Evolutionary conservation across 2,113 vertebrate genomes (phyloP).

Genomic region (Noctilio leporinus): DNA sequence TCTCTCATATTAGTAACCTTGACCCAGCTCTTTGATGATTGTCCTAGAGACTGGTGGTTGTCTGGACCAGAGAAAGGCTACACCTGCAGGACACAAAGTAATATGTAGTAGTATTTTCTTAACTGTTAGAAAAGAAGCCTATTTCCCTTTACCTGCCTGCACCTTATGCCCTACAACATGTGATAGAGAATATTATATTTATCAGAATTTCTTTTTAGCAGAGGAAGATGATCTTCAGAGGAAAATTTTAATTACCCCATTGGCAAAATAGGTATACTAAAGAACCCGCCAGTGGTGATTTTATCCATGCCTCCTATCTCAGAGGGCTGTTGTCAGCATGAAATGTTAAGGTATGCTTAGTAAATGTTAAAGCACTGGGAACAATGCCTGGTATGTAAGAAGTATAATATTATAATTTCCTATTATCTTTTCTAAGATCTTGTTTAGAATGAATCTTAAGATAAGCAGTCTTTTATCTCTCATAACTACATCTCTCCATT

Average conservation of each 20-base stretch:
- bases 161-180: not conserved
- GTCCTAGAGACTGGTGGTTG: not conserved
- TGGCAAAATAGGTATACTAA: not conserved
- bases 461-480: not conserved
- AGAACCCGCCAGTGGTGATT: not conserved
- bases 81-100: not conserved
- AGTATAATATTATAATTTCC: not conserved
- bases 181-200: not conserved
- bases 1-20: not conserved
- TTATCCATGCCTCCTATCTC: not conserved
- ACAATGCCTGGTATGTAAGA: not conserved
- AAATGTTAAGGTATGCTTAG: not conserved
- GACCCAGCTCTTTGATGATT: not conserved
- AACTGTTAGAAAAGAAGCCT: not conserved
- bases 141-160: not conserved
- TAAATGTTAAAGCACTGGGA: not conserved
- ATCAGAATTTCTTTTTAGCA: not conserved
- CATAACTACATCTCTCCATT: not conserved
- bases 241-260: not conserved
- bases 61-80: not conserved
- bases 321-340: not conserved
- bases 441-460: not conserved
- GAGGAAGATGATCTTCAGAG: not conserved
- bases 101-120: not conserved
- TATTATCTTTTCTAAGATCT: not conserved